Evolutionary conservation across 2,888 invertebrate genomes (phyloP), one percentile per base, ranked within the genome.

Genomic region (Drosophila antonietae): DNA sequence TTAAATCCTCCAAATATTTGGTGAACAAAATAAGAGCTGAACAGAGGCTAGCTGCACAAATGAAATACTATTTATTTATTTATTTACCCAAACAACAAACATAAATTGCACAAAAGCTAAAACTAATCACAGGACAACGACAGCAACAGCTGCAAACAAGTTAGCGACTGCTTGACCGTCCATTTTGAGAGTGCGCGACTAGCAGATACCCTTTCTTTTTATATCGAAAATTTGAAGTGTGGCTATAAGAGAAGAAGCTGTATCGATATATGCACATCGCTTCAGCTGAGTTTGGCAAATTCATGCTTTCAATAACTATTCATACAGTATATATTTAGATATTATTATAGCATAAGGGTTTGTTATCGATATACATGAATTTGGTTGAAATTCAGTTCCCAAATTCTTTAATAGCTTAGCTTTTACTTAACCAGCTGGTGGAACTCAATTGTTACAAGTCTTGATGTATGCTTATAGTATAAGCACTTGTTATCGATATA

Each of bases 51-150:
- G 14, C n/a, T n/a, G 49, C 58, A 52, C 56, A 62, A 65, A 65
- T 57, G 35, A 69, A 76, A 63, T 53, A 61, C 52, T 52, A 61
- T 67, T 71, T 71, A 60, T 73, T 78, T 78, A 62, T 64, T 77
- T 65, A 66, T 59, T 46, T 52, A 46, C 56, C 52, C 39, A 49
- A 41, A 41, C 37, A 15, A 31, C 73, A 58, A 63, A 64, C 49
- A 64, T 43, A 60, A 73, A 63, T 63, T 69, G 65, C 58, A 60
- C 59, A 73, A 43, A 68, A 65, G 72, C 59, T 57, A 72, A 77
- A 77, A 77, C 79, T 77, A 77, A 77, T 77, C 77, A 74, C 67
- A 58, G 58, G 18, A 59, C 49, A 46, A 61, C 53, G 39, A 39
- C 43, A 41, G 35, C 15, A 58, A 46, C 14, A 44, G 37, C 47